These are phyloP conservation scores for Mastigias papua DNA, from an alignment of 30 jellyfish, hydroid and myxozoan genomes.

Conservation along the genomic window DNA sequence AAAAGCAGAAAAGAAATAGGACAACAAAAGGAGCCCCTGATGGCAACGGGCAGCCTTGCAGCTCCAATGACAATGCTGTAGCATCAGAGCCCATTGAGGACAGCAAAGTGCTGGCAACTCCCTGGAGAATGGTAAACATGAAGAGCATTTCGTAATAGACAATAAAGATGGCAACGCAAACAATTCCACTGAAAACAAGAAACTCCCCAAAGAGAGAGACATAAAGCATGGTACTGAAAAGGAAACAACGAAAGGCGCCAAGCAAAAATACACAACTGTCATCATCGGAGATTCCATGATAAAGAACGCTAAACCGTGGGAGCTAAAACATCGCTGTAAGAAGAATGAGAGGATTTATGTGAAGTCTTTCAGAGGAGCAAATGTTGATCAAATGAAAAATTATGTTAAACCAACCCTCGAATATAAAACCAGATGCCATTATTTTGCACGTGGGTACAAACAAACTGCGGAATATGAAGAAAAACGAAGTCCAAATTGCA, in stretches of 20 bases:
- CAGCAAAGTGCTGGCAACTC: slow-evolving; percentile 12
- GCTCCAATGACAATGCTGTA: not conserved
- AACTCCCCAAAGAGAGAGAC: slow-evolving; percentile 10
- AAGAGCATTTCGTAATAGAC: slow-evolving; percentile 15
- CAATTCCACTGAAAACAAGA: slow-evolving; percentile 8
- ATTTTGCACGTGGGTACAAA: slow-evolving; percentile 4
- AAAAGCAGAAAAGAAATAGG: slow-evolving; percentile 12
- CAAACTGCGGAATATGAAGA: not conserved
- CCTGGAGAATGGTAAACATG: slow-evolving; percentile 20
- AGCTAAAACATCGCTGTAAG: not conserved
- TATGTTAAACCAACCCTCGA: not conserved
- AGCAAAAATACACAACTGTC: not conserved
- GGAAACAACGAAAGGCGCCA: slow-evolving; percentile 16
- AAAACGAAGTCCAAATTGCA: not conserved
- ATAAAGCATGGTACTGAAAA: slow-evolving; percentile 16
- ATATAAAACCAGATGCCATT: not conserved
- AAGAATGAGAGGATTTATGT: not conserved
- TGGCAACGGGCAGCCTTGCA: slow-evolving; percentile 11
- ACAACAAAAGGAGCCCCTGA: not conserved
- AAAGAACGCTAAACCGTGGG: not conserved
- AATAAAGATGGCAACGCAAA: slow-evolving; percentile 10
- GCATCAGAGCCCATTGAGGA: slow-evolving; percentile 1
- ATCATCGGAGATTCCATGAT: not conserved
- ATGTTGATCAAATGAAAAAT: not conserved
- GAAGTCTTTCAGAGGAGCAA: not conserved